Evolutionary conservation across 2,113 vertebrate genomes (phyloP).

Genomic region (Callopanchax toddi): DNA sequence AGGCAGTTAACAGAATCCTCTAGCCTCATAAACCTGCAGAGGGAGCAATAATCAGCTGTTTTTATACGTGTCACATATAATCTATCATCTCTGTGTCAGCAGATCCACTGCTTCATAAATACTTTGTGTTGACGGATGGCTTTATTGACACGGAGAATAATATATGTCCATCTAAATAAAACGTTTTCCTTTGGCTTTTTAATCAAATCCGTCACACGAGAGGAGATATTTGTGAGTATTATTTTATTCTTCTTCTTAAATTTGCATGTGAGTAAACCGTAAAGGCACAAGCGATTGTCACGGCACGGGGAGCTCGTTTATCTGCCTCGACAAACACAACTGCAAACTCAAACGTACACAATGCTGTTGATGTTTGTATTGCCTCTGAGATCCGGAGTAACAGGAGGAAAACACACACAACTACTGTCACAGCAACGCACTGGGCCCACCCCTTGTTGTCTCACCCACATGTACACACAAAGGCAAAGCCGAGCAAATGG

Average conservation of each 20-base stretch:
- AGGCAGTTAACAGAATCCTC: slow-evolving; percentile 7
- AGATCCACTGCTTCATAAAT: slow-evolving; percentile 3
- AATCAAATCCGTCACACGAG: neutral
- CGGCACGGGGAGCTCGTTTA: slow-evolving; percentile 24
- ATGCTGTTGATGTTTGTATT: neutral
- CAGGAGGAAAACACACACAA: slow-evolving; percentile 7
- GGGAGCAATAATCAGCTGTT: neutral
- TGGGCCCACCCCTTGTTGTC: slow-evolving; percentile 9
- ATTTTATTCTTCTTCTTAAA: slow-evolving; percentile 30
- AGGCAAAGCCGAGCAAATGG: slow-evolving; percentile 1
- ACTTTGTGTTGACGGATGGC: slow-evolving; percentile 18
- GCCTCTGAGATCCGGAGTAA: slow-evolving; percentile 14
- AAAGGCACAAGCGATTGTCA: neutral
- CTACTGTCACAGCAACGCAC: slow-evolving; percentile 7
- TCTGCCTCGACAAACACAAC: slow-evolving; percentile 34
- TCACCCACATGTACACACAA: slow-evolving; percentile 12
- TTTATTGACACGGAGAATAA: slow-evolving; percentile 22
- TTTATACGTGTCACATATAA: neutral
- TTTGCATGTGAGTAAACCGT: slow-evolving; percentile 44
- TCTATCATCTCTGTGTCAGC: neutral
- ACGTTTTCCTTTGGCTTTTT: neutral
- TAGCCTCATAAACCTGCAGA: too few species aligned
- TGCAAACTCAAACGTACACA: slow-evolving; percentile 15
- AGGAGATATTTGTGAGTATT: slow-evolving; percentile 53
- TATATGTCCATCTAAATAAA: neutral